Evolutionary conservation across 2,888 invertebrate genomes (phyloP).

Genomic region (Isoperla grammatica): DNA sequence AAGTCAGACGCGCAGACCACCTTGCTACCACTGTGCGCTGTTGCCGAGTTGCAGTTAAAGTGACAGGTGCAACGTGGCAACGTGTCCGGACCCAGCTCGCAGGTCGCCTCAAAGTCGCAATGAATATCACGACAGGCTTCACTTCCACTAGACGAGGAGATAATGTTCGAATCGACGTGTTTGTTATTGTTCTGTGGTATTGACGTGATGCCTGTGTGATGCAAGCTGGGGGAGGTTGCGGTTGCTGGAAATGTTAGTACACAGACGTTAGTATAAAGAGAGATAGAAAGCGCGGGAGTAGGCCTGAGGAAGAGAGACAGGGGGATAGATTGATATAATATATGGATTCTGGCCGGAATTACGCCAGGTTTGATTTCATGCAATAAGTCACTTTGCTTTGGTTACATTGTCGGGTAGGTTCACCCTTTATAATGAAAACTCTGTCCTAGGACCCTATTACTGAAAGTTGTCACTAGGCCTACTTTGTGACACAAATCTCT

Average conservation of each 20-base stretch:
- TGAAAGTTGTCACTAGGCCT: no score
- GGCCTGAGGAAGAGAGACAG: no score
- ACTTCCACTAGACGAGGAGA: conserved; percentile 2
- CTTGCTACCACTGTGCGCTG: conserved; percentile 47
- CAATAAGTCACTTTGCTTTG: no score
- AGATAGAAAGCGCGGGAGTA: no score
- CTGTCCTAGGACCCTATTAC: no score
- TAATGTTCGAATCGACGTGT: conserved; percentile 11
- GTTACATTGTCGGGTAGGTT: no score
- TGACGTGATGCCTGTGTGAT: not conserved
- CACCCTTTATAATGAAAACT: no score
- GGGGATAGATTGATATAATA: no score
- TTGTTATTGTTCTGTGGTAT: not conserved
- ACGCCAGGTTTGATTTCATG: no score
- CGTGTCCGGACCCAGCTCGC: conserved; percentile 71
- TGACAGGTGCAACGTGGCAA: conserved; percentile 74
- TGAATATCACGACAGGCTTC: conserved; percentile 69
- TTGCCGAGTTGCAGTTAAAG: conserved; percentile 60
- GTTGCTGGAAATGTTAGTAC: not conserved
- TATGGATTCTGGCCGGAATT: no score
- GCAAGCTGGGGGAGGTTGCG: not conserved
- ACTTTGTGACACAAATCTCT: no score
- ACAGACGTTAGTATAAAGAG: not conserved
- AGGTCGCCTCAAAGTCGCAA: conserved; percentile 81
- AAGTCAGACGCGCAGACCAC: conserved; percentile 84